A percentile compares a stretch with the other conserved stretches of the same genome.
These are phyloP conservation scores for Ormyrus labotus DNA, from an alignment of 2,888 invertebrate species.

Conservation along the genomic window DNA sequence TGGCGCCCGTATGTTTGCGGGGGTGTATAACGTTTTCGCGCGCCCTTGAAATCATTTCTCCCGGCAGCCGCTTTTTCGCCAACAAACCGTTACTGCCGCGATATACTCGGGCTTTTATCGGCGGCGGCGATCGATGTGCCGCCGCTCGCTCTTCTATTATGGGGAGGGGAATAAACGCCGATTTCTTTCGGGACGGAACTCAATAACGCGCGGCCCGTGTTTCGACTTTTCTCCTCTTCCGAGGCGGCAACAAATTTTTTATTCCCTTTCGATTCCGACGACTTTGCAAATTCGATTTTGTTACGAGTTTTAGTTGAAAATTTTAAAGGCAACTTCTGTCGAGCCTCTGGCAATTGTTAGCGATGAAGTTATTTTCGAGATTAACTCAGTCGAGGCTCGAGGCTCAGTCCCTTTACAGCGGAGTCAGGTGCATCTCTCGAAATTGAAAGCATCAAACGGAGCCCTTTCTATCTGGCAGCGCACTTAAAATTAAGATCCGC, in stretches of 20 bases:
- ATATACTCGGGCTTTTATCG: constrained; percentile 37
- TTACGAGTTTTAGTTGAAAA: too few relatives aligned
- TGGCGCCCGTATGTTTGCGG: constrained; percentile 72
- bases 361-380: too few relatives aligned
- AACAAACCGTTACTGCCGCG: constrained; percentile 42
- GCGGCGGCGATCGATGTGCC: constrained; percentile 19
- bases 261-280: too few relatives aligned
- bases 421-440: constrained; percentile 11
- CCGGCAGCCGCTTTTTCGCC: not conserved
- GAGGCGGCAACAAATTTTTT: too few relatives aligned
- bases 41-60: constrained; percentile 41
- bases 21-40: constrained; percentile 65
- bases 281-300: too few relatives aligned
- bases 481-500: constrained; percentile 39
- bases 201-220: too few relatives aligned
- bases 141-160: not conserved
- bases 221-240: too few relatives aligned
- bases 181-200: constrained; percentile 6
- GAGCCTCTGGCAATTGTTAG: too few relatives aligned
- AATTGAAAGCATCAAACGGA: constrained; percentile 37
- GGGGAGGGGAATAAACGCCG: not conserved
- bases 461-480: not conserved
- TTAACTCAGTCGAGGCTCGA: too few relatives aligned
- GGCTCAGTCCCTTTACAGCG: not conserved
- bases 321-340: too few relatives aligned